Evolutionary conservation across 30 jellyfish, hydroid and myxozoan genomes (phyloP).

Genomic region (Cassiopea xamachana): DNA sequence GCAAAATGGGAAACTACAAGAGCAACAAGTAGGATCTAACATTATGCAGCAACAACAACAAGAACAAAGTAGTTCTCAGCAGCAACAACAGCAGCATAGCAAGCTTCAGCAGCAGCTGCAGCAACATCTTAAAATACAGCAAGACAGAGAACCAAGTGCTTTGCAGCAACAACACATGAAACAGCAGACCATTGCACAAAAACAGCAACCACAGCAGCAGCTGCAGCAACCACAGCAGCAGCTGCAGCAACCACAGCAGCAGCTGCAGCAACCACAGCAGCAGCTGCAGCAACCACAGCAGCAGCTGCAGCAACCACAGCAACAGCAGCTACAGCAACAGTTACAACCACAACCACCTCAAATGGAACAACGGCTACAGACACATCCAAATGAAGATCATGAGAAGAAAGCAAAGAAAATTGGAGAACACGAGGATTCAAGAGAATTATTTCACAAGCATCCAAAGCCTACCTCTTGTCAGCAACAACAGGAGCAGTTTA

Average conservation of each 20-base stretch:
- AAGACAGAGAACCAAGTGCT: not conserved
- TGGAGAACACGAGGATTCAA: not conserved
- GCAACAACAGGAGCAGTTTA: constrained; percentile 11
- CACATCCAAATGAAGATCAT: too few species aligned
- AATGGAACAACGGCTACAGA: too few species aligned
- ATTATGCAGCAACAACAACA: constrained; percentile 47
- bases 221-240: constrained; percentile 29
- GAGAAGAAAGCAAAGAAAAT: too few species aligned
- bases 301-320: constrained; percentile 29
- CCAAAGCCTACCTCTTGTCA: not conserved
- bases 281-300: constrained; percentile 26
- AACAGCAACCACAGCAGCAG: constrained; percentile 5
- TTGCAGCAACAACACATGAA: constrained; percentile 14
- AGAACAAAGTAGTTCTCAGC: not conserved
- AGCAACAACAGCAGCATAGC: constrained; percentile 5
- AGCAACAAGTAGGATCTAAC: not conserved
- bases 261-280: constrained; percentile 6
- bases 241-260: constrained; percentile 5
- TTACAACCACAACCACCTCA: not conserved
- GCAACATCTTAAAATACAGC: not conserved
- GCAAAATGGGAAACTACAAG: not conserved
- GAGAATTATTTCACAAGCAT: not conserved
- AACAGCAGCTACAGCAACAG: constrained; percentile 6
- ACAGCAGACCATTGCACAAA: constrained; percentile 20
- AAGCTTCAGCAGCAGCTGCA: constrained; percentile 5